Evolutionary conservation across 2,113 vertebrate species (phyloP), one percentile per base, ranked within the genome.

Genomic region (Atractosteus spatula): DNA sequence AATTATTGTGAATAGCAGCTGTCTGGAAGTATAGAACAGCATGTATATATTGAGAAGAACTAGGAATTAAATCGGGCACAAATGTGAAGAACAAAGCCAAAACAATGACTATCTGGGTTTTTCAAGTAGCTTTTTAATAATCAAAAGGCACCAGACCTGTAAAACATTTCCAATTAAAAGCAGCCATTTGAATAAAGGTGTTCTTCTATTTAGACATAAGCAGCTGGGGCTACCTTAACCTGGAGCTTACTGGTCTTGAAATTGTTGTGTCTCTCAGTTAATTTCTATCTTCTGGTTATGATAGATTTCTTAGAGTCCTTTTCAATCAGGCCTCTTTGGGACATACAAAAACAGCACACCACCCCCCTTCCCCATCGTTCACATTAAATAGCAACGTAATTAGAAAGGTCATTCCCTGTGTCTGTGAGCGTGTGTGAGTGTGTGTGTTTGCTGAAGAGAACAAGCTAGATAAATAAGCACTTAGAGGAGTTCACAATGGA

Each of bases 381-480:
- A 81, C 78, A 81, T 84, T 90, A 89, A 92, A 94, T 93, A 90
- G 89, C 88, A 88, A 84, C 86, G 82, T 93, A 94, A 94, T 94
- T 93, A 92, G 89, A 81, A 84, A 89, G 89, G 90, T 92, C 90
- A 91, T 93, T 91, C 90, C 88, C 82, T 87, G 29, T 76, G 55
- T 41, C n/a, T 69, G 17, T 13, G 54, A 68, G 71, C 83, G 66
- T 70, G 59, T 68, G 44, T 68, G 62, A 66, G 70, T 82, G 86
- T 79, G 71, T 89, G 85, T 90, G 89, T 93, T 92, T 93, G 89
- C 89, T 87, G 86, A 89, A 84, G 88, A 91, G 91, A 91, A 89
- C 88, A 90, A 92, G 89, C 92, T 89, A 92, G 90, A 93, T 93
- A 94, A 93, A 94, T 93, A 93, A 93, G 91, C 92, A 90, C 91